Conservation (phyloP, 2,888 invertebrate genomes). For the Agrilus biguttatus region DNA sequence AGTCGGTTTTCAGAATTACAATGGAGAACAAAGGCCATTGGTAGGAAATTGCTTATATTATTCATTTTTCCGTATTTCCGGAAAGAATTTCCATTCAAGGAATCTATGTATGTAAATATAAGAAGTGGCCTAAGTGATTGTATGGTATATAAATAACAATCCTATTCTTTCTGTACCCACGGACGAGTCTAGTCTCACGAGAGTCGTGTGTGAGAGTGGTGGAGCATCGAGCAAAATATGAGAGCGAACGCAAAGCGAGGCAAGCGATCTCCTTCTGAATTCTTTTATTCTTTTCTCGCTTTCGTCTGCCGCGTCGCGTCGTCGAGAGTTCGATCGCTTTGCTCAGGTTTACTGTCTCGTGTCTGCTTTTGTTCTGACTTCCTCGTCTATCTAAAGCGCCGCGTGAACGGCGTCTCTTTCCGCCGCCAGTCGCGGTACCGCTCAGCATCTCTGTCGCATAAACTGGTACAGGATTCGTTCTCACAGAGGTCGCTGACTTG, state of each 20-base stretch:
- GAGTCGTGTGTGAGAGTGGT: not conserved
- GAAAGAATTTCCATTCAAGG: too few relatives aligned
- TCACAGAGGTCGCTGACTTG: conserved; percentile 34
- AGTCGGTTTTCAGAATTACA: too few relatives aligned
- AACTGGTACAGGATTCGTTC: conserved; percentile 29
- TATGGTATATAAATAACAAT: too few relatives aligned
- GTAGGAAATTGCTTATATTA: too few relatives aligned
- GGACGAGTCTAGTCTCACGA: too few relatives aligned
- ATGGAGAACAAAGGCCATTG: too few relatives aligned
- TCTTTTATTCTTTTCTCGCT: conserved; percentile 28
- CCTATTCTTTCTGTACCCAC: too few relatives aligned
- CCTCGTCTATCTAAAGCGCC: conserved; percentile 20
- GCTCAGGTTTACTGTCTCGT: conserved; percentile 27
- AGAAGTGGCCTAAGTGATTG: too few relatives aligned
- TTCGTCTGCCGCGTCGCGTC: conserved; percentile 11
- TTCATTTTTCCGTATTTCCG: too few relatives aligned
- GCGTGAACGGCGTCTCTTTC: conserved; percentile 30
- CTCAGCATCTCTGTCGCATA: conserved; percentile 39
- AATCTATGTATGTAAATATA: too few relatives aligned
- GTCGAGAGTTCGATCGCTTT: conserved; percentile 23
- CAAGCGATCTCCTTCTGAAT: conserved; percentile 12
- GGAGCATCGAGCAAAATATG: not conserved
- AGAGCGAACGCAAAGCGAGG: conserved; percentile 7
- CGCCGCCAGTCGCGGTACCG: conserved; percentile 35
- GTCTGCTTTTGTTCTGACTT: conserved; percentile 29